phyloP scores from a whole-genome alignment of 2,113 vertebrate genomes.

The Gymnobelideus leadbeateri region DNA sequence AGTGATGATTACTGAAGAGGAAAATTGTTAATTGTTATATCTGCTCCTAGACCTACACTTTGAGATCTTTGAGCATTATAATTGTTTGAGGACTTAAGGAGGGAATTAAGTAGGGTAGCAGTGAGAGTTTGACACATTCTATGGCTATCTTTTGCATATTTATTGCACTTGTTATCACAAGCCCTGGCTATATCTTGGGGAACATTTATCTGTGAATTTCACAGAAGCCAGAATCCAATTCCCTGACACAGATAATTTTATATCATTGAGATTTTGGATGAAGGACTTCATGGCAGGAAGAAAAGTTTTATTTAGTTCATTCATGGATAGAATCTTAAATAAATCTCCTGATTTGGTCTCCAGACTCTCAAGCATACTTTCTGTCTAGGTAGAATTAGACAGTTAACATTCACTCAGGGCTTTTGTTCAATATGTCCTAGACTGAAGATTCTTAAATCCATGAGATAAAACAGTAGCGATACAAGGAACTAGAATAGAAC shows the following conservation, averaged over 20 bases:
- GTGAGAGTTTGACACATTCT: background rate
- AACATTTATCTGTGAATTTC: background rate
- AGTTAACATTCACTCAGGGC: background rate
- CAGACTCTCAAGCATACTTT: background rate
- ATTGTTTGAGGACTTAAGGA: background rate
- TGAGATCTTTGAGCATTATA: background rate
- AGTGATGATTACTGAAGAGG: background rate
- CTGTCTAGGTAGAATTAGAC: background rate
- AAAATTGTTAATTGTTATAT: background rate
- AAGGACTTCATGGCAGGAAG: background rate
- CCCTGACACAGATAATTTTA: background rate
- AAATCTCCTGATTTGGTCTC: background rate
- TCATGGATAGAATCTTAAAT: background rate
- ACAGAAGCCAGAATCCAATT: background rate
- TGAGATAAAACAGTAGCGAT: background rate
- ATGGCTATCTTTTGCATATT: background rate
- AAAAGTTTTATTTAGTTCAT: background rate
- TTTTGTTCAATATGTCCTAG: background rate
- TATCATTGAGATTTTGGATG: background rate
- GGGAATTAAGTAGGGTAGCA: background rate
- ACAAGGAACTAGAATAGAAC: background rate
- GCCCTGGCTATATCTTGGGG: background rate
- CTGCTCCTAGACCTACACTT: background rate
- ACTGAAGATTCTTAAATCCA: background rate
- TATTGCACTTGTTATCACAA: background rate